Conservation (phyloP, 2,113 vertebrate species). For the Solea senegalensis region DNA sequence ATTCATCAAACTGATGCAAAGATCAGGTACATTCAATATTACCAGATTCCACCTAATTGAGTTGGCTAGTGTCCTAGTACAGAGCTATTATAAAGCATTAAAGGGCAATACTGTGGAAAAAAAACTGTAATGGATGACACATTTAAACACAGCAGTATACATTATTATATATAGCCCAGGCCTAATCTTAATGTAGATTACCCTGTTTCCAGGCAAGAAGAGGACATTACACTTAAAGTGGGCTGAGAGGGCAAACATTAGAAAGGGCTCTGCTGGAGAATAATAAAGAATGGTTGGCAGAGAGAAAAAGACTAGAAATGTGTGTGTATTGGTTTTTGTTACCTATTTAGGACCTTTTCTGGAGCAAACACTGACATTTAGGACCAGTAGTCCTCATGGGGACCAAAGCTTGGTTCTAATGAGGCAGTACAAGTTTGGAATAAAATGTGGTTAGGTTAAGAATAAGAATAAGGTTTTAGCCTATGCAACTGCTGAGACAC, state of each 20-base stretch:
- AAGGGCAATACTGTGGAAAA: not conserved
- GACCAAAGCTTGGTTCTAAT: no score
- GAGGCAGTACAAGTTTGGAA: no score
- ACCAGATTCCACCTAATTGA: not conserved
- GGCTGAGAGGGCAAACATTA: constrained; percentile 13
- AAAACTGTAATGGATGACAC: not conserved
- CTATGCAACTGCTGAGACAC: constrained; percentile 23
- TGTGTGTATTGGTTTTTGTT: no score
- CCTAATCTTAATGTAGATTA: not conserved
- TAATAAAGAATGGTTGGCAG: not conserved
- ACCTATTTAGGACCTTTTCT: no score
- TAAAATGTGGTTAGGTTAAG: no score
- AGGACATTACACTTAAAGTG: not conserved
- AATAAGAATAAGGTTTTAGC: no score
- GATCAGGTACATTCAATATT: not conserved
- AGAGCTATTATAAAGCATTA: not conserved
- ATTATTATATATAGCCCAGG: not conserved
- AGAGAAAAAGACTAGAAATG: constrained; percentile 7
- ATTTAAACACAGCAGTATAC: not conserved
- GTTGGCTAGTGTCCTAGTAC: not conserved
- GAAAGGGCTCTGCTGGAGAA: constrained; percentile 17
- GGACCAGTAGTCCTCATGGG: no score
- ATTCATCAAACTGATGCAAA: not conserved
- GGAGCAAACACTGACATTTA: no score
- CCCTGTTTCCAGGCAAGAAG: not conserved